A percentile compares a stretch with the other conserved stretches of the same genome.
Evolutionary conservation across 2,797 vertebrate species (phyloP).

Genomic region (Amblyopsis hoosieri): DNA sequence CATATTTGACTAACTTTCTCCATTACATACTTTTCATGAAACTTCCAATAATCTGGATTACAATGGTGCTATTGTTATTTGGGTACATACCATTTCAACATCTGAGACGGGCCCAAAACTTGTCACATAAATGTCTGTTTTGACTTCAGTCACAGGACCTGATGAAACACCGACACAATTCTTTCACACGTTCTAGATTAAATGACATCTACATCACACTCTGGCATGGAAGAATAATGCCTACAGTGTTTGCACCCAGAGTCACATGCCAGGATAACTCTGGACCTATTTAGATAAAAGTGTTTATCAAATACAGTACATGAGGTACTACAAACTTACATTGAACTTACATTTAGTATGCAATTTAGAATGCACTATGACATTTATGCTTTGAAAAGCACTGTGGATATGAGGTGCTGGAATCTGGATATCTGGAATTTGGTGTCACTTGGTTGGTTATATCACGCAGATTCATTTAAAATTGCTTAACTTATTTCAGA

Average conservation of each 20-base stretch:
- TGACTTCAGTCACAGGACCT: slow-evolving; percentile 98
- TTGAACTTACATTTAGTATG: slow-evolving; percentile 19
- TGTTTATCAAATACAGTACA: slow-evolving; percentile 32
- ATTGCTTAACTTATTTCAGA: slow-evolving; percentile 24
- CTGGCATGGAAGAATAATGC: slow-evolving; percentile 1
- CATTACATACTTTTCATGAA: too few species aligned
- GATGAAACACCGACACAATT: slow-evolving; percentile 30
- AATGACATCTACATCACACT: neutral
- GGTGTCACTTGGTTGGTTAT: slow-evolving; percentile 29
- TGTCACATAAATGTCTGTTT: slow-evolving; percentile 99
- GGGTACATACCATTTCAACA: slow-evolving; percentile 96
- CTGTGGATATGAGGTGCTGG: slow-evolving; percentile 7
- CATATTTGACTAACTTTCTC: too few species aligned
- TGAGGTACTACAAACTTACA: slow-evolving; percentile 49
- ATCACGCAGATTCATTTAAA: neutral
- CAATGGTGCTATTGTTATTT: neutral
- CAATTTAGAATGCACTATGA: neutral
- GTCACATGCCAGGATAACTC: too few species aligned
- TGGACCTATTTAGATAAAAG: too few species aligned
- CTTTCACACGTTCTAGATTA: too few species aligned
- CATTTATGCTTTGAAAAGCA: slow-evolving; percentile 7
- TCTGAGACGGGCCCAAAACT: slow-evolving; percentile 99
- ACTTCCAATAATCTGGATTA: neutral
- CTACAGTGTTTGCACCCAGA: slow-evolving; percentile 24
- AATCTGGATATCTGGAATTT: slow-evolving; percentile 3